phyloP scores from a whole-genome alignment of 2,113 vertebrate genomes.

The Crypturellus undulatus region DNA sequence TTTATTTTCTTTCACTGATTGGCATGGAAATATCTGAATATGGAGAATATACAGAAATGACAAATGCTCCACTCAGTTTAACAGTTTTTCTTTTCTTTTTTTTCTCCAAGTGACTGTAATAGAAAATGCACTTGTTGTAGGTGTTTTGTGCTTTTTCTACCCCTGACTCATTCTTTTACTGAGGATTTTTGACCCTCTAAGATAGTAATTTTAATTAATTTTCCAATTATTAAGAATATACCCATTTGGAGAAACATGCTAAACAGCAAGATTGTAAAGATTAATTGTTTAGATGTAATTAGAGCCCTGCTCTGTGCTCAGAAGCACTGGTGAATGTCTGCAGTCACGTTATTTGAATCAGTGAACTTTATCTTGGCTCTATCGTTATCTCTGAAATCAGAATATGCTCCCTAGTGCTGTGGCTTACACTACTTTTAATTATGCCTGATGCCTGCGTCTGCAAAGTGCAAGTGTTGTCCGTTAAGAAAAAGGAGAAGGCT shows the following conservation, averaged over 20 bases:
- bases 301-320: neutral
- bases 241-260: neutral
- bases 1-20: neutral
- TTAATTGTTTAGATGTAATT: slow-evolving; percentile 49
- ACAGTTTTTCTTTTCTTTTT: neutral
- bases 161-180: neutral
- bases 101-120: neutral
- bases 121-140: neutral
- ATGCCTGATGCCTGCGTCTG: neutral
- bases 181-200: neutral
- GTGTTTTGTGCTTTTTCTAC: neutral
- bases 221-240: slow-evolving; percentile 17
- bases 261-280: slow-evolving; percentile 16
- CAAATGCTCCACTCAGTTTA: neutral
- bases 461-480: neutral
- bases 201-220: slow-evolving; percentile 25
- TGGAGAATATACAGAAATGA: neutral
- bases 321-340: neutral
- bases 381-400: neutral
- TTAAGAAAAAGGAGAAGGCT: neutral
- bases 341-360: neutral
- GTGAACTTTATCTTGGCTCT: neutral
- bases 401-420: neutral
- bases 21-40: neutral
- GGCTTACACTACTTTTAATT: neutral